Evolutionary conservation across 2,797 vertebrate genomes (phyloP), one percentile per base, ranked within the genome.

Genomic region (Coregonus sp.): DNA sequence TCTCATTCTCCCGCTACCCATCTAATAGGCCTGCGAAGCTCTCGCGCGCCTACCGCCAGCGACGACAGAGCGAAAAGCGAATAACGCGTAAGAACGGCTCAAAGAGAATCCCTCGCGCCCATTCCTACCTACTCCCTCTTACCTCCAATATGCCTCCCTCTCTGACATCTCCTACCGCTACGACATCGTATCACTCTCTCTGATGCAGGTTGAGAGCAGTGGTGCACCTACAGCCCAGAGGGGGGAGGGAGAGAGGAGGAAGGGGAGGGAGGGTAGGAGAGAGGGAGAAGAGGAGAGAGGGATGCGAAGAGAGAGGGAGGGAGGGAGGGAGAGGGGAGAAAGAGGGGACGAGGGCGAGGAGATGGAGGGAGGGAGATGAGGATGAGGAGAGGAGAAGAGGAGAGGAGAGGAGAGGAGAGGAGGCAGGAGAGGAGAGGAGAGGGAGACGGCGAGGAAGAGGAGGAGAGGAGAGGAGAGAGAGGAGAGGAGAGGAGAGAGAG

Each of bases 191-290:
- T n/a, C n/a, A n/a, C 25, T 94, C 80, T 87, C 90, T 93, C 81
- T 88, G 86, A 72, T 73, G 90, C 92, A 94, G 90, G 92, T 93
- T 92, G 89, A 59, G 84, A 86, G 83, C 86, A 89, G 86, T 86
- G 82, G 80, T 75, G 82, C 80, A 78, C 35, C 59, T 33, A 33
- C 15, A 37, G 69, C 69, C 3, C 14, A 16, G 4, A 35, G 4
- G n/a, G n/a, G 69, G 6, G 40, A 14, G 66, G 31, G 16, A 15
- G 56, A 0, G 9, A 73, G 51, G 20, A 18, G 40, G 11, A 74
- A 14, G 20, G 3, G 37, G n/a, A 59, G 50, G 54, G 20, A 37
- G 6, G 16, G 18, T n/a, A 14, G 3, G 52, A 56, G 31, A 16
- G 35, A 12, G 59, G 25, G n/a, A 47, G 31, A n/a, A n/a, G n/a